Evolutionary conservation across 2,888 invertebrate genomes (phyloP), one percentile per base, ranked within the genome.

Genomic region (Venusia cambrica): DNA sequence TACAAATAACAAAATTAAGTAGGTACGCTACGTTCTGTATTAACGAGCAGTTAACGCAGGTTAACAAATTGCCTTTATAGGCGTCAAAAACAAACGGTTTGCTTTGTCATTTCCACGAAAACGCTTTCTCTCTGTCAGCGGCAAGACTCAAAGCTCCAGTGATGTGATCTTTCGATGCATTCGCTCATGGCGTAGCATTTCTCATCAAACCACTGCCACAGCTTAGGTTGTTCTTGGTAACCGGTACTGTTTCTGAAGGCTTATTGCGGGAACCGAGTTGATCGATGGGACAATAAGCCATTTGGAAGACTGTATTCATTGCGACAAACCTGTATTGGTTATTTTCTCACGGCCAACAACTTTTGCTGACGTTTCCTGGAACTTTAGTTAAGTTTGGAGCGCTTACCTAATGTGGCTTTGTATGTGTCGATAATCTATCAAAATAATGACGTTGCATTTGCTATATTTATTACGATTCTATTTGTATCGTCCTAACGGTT

Each of bases 111-210:
- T 76, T 76, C 74, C 65, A 57, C 67, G 80, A 80, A 83, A 65
- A 61, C 58, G 79, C 83, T 81, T 81, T 81, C 81, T 74, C 79
- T 59, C 45, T 58, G 55, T 48, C 62, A 57, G 64, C 71, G 62
- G 65, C 62, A 52, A 51, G 45, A 51, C 56, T 70, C 66, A 68
- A 71, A 69, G 68, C 51, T 59, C 55, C 59, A 46, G 60, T 64
- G 61, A 63, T 57, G 59, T 58, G 54, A 57, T 57, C 59, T 62
- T 32, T 18, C 61, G 55, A 53, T 57, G 56, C 53, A 55, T 48
- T 49, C 51, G 36, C 50, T 55, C 45, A 51, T 54, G 58, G 51
- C 54, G 58, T 50, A 53, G 45, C 39, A 27, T 52, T 51, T 55
- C 46, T 52, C 49, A 54, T 53, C 47, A 40, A 35, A 50, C 40